Base-by-base conservation (phyloP, 2,888 invertebrate species). In the Ethmia dodecea region DNA sequence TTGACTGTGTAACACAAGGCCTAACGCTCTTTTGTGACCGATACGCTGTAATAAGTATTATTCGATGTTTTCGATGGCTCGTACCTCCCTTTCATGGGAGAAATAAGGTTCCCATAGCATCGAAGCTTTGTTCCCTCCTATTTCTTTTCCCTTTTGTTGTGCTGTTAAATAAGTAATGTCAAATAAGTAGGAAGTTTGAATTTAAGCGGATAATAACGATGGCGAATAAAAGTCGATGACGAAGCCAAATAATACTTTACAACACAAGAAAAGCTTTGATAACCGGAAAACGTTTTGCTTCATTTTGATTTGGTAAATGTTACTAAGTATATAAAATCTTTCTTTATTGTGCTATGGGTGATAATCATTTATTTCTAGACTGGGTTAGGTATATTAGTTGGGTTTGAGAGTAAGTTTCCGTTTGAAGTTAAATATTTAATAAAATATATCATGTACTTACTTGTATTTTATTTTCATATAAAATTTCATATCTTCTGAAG, bases 11-110 rank as follows among this genome's bases (percentile, higher is more conserved):
- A 33, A 64, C 13, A 32, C 31, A 26, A 42, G 22, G 43, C 37
- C 41, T n/a, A 15, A 8, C 13, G 20, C 16, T 40, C 58, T 40
- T 56, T 66, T 66, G 69, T 64, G 61, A 58, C 58, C 57, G 60
- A 60, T 62, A 56, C 51, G 48, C 55, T 43, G 52, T 71, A 62
- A 68, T 67, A 65, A 61, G 67, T 61, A 72, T 70, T 74, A 74
- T 69, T 69, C 60, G 55, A 63, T 64, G 63, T 68, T 68, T 69
- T 65, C 60, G 61, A 61, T 63, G 52, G 57, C 50, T 63, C 45
- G 43, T 45, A 43, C 55, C 60, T 55, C 45, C 55, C 57, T 65
- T 69, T 59, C 60, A 54, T 37, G 38, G 40, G 46, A 53, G 47
- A 60, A 66, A 65, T 66, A 60, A 60, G 54, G 57, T 52, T 61